Evolutionary conservation across 2,888 invertebrate genomes (phyloP), one percentile per base, ranked within the genome.

Genomic region (Amaurobius ferox): DNA sequence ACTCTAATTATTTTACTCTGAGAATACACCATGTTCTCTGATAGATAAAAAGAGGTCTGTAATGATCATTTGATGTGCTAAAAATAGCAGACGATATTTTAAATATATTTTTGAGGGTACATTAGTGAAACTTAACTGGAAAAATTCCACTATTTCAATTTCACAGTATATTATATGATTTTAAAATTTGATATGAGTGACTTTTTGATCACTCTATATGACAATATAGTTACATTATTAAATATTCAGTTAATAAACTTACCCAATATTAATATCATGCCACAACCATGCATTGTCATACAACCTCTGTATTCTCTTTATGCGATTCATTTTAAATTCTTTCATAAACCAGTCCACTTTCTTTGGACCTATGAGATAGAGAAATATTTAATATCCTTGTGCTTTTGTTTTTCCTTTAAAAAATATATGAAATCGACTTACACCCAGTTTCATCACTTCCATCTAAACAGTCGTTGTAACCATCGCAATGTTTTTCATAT

Each of bases 231-330:
- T n/a, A n/a, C n/a, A n/a, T n/a, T n/a, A n/a, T n/a, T n/a, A n/a
- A n/a, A 35, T 35, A 35, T 48, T 5, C 6, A 48, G 6, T 7
- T 48, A 9, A 11, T n/a, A n/a, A n/a, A n/a, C 70, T 48, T 62
- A 88, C 86, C 90, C 97, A 90, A 97, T 96, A 91, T 97, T 97
- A 73, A 96, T 94, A 92, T 98, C 98, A 88, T 95, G 94, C 98
- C 98, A 98, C 76, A 98, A 92, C 98, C 98, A 98, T 80, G 96
- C 95, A 91, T 97, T 97, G 90, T 97, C 97, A 92, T 97, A 98
- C 91, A 97, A 96, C 0, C 98, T 93, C 90, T 96, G 95, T 85
- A 97, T 94, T 86, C 97, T 94, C 92, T 96, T 98, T 91, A 96
- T 96, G 1, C 97, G 94, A 92, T 87, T 30, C 83, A 88, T 88